Conservation (phyloP, 2,888 invertebrate genomes). For the Eupithecia exiguata region DNA sequence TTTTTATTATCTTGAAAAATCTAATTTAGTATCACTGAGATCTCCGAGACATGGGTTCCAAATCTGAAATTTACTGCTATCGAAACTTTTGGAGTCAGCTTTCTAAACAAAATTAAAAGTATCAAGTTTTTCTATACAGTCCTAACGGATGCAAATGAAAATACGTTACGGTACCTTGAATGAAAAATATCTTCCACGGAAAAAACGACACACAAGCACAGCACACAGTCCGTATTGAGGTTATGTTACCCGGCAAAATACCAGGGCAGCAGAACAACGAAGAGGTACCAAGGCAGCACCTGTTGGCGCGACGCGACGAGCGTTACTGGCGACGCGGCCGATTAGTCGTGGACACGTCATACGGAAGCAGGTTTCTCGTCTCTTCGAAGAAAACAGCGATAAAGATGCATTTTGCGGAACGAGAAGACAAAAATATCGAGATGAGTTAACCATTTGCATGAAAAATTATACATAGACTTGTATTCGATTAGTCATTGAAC, state of each 20-base stretch:
- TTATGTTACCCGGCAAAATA: slow-evolving; percentile 56
- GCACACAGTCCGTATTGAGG: slow-evolving; percentile 56
- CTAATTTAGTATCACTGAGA: not conserved
- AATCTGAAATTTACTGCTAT: not conserved
- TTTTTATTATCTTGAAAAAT: not conserved
- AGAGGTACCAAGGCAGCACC: slow-evolving; percentile 66
- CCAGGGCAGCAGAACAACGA: slow-evolving; percentile 62
- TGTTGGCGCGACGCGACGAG: slow-evolving; percentile 77
- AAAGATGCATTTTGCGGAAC: slow-evolving; percentile 59
- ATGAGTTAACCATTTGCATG: slow-evolving; percentile 15
- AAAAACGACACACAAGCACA: slow-evolving; percentile 52
- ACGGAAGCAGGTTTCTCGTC: slow-evolving; percentile 79
- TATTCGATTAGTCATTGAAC: not conserved
- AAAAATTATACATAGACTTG: slow-evolving; percentile 3
- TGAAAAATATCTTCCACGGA: slow-evolving; percentile 4
- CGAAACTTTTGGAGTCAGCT: not conserved
- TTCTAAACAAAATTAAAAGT: slow-evolving; percentile 1
- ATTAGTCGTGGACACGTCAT: slow-evolving; percentile 79
- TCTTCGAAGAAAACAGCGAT: slow-evolving; percentile 72
- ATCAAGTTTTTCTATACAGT: not conserved
- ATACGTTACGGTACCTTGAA: not conserved
- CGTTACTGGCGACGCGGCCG: slow-evolving; percentile 75
- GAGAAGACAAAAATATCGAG: slow-evolving; percentile 45
- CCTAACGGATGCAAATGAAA: not conserved
- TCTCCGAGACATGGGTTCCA: not conserved